Percentiles rank a stretch among this genome's conserved stretches.
These are phyloP conservation scores for Bombycilla garrulus DNA, from an alignment of 2,113 vertebrate genomes.

Conservation along the genomic window DNA sequence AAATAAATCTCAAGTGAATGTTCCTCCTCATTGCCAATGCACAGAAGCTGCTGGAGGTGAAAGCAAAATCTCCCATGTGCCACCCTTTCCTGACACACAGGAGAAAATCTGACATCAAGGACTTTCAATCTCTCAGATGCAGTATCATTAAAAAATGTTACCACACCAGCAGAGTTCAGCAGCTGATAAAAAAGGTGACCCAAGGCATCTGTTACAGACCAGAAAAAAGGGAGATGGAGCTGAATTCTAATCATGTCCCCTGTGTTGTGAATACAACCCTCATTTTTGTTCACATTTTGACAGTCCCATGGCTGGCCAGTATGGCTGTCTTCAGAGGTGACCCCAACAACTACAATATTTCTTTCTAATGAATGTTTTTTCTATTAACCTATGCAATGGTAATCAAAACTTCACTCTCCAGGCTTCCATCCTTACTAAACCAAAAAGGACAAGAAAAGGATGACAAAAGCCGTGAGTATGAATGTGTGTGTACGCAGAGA, in stretches of 20 bases:
- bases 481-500: neutral
- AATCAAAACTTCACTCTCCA: neutral
- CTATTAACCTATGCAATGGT: neutral
- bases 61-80: neutral
- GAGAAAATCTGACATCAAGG: neutral
- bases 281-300: neutral
- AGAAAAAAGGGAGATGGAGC: neutral
- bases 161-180: neutral
- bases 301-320: neutral
- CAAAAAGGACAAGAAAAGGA: neutral
- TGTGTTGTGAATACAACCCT: neutral
- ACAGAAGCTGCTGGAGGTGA: neutral
- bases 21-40: neutral
- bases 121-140: neutral
- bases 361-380: neutral
- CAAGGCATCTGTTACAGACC: neutral
- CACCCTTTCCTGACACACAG: neutral
- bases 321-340: neutral
- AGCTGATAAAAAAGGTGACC: neutral
- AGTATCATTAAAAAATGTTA: neutral
- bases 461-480: neutral
- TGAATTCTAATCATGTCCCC: neutral
- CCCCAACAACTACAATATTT: neutral
- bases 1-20: neutral
- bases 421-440: neutral